phyloP scores from a whole-genome alignment of 2,797 vertebrate genomes.

The Pipistrellus nathusii region DNA sequence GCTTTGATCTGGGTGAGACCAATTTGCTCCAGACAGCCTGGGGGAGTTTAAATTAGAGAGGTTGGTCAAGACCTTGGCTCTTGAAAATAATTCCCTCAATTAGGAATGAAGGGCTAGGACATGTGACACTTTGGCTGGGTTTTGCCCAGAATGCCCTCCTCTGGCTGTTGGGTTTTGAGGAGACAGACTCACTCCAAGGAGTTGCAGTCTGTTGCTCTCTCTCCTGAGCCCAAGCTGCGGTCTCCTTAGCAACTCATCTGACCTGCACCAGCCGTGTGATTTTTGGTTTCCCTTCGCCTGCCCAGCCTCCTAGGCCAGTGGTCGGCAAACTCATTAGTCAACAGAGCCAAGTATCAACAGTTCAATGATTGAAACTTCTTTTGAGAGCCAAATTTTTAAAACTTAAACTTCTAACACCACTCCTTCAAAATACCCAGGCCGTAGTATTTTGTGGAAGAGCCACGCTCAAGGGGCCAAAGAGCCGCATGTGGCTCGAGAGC shows the following conservation, averaged over 20 bases:
- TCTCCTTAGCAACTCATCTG: neutral
- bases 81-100: neutral
- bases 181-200: neutral
- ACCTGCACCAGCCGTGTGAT: neutral
- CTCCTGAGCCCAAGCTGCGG: neutral
- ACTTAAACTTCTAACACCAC: too few relatives aligned
- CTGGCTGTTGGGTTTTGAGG: neutral
- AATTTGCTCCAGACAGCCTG: neutral
- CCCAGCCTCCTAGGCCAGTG: neutral
- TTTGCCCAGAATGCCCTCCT: neutral
- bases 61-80: neutral
- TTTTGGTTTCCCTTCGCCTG: neutral
- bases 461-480: too few relatives aligned
- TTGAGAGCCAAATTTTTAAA: too few relatives aligned
- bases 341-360: too few relatives aligned
- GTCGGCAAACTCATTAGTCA: too few relatives aligned
- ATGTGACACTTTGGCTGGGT: neutral
- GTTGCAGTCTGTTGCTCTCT: neutral
- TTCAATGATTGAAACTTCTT: too few relatives aligned
- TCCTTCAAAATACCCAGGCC: too few relatives aligned
- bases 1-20: constrained; percentile 4
- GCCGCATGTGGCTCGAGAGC: too few relatives aligned
- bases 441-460: too few relatives aligned
- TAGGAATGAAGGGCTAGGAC: neutral
- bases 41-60: neutral